These are phyloP conservation scores for Euura saliciscinereae DNA, from an alignment of 1,140 invertebrate species.

Conservation along the genomic window DNA sequence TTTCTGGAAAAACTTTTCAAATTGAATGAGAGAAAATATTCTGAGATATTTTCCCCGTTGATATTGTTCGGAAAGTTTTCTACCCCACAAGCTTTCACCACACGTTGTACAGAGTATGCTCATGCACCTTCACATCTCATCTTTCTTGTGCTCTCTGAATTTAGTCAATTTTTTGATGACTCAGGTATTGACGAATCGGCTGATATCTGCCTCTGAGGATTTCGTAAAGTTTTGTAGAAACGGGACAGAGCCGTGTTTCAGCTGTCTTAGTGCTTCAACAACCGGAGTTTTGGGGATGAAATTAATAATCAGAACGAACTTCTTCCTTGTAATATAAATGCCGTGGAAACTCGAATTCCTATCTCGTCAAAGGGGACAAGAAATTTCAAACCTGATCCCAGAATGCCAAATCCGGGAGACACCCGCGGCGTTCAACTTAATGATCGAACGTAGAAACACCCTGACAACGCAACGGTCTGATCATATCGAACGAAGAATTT, in stretches of 20 bases:
- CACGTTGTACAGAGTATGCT: no score
- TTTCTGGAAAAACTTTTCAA: neutral
- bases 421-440: neutral
- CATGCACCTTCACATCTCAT: no score
- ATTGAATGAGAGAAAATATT: neutral
- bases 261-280: neutral
- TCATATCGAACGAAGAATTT: neutral
- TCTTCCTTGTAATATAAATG: neutral
- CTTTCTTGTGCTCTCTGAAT: no score
- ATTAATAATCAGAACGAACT: neutral
- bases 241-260: neutral
- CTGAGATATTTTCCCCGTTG: neutral
- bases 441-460: slow-evolving; percentile 2
- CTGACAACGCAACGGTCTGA: neutral
- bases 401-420: neutral
- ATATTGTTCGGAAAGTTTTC: neutral
- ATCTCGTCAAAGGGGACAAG: neutral
- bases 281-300: slow-evolving; percentile 1
- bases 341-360: neutral
- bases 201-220: no score
- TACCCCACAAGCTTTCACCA: neutral
- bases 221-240: no score
- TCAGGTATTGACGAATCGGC: no score
- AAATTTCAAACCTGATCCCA: slow-evolving; percentile 1
- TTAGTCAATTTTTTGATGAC: no score